Evolutionary conservation across 1,140 invertebrate species (phyloP).

Genomic region (Gyrodactylus bullatarudis): DNA sequence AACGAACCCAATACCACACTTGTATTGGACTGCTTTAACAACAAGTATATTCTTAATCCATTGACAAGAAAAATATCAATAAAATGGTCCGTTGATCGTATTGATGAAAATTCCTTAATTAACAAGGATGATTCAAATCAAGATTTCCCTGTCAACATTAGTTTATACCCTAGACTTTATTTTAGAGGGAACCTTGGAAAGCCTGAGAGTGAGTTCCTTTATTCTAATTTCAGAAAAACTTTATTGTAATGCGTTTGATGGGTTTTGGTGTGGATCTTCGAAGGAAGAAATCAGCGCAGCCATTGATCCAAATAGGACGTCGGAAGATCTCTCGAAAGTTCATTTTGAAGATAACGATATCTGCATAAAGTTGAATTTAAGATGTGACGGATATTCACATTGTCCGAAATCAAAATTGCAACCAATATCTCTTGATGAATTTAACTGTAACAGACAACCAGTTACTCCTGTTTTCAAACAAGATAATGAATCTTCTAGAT

Average conservation of each 20-base stretch:
- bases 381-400: not conserved
- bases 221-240: not conserved
- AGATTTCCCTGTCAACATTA: not conserved
- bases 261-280: not conserved
- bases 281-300: too few relatives aligned
- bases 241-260: not conserved
- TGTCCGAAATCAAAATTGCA: not conserved
- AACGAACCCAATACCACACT: not conserved
- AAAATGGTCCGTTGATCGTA: not conserved
- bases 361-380: not conserved
- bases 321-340: not conserved
- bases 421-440: not conserved
- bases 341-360: not conserved
- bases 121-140: not conserved
- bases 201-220: not conserved
- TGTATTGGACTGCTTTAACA: not conserved
- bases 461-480: not conserved
- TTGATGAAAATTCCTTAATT: not conserved
- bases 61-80: not conserved
- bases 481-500: not conserved
- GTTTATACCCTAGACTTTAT: not conserved
- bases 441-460: not conserved
- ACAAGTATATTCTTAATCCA: not conserved
- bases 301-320: not conserved
- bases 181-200: not conserved